phyloP scores from a whole-genome alignment of 2,797 vertebrate species.

The Sebastes ruberrimus region DNA sequence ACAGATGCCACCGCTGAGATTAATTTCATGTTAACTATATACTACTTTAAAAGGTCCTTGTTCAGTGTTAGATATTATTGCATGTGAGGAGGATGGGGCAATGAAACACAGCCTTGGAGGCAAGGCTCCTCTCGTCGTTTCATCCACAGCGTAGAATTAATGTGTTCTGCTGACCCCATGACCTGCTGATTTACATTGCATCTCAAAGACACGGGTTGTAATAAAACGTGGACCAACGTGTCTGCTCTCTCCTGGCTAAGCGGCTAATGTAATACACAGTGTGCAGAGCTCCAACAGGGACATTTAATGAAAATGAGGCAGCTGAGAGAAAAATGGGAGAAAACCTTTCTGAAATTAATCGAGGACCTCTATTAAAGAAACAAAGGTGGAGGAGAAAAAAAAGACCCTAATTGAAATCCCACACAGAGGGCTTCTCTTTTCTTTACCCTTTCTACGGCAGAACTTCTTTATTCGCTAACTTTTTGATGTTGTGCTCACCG shows the following conservation, averaged over 20 bases:
- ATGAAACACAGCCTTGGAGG: slow-evolving; percentile 64
- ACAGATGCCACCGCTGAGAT: slow-evolving; percentile 31
- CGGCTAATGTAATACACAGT: slow-evolving; percentile 60
- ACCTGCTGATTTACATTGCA: slow-evolving; percentile 77
- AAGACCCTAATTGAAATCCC: slow-evolving; percentile 73
- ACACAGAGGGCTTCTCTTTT: slow-evolving; percentile 58
- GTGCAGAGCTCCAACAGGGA: slow-evolving; percentile 68
- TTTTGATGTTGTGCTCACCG: slow-evolving; percentile 50
- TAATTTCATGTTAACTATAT: slow-evolving; percentile 50
- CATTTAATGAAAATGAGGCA: slow-evolving; percentile 75
- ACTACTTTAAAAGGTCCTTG: slow-evolving; percentile 64
- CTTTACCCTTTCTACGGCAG: slow-evolving; percentile 33
- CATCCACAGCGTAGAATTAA: slow-evolving; percentile 69
- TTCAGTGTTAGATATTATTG: slow-evolving; percentile 56
- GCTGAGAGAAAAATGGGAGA: slow-evolving; percentile 64
- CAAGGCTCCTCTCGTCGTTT: slow-evolving; percentile 58
- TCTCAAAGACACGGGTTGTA: slow-evolving; percentile 71
- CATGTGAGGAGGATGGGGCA: slow-evolving; percentile 48
- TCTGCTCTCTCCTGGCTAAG: slow-evolving; percentile 57
- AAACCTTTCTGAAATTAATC: slow-evolving; percentile 74
- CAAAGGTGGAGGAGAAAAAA: slow-evolving; percentile 57
- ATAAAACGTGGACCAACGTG: slow-evolving; percentile 63
- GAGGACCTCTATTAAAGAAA: slow-evolving; percentile 74
- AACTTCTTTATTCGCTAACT: slow-evolving; percentile 57
- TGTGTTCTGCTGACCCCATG: slow-evolving; percentile 69